A percentile compares a stretch with the other conserved stretches of the same genome.
Evolutionary conservation across 2,888 invertebrate species (phyloP).

Genomic region (Glomeris marginata): DNA sequence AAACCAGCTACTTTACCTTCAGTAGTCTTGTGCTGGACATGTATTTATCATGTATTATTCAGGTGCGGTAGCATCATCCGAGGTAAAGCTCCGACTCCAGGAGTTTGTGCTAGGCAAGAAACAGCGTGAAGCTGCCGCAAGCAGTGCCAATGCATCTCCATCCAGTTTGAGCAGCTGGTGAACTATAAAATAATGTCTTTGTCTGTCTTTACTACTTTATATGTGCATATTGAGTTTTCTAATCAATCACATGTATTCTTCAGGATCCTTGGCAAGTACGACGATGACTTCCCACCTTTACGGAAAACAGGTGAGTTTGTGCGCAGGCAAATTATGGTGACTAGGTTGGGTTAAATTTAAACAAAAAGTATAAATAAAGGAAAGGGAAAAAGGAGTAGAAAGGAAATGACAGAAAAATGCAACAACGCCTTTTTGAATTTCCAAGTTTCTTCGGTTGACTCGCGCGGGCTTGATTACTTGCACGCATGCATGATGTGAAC

Average conservation of each 20-base stretch:
- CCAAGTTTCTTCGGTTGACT: too few species aligned
- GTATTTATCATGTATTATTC: constrained; percentile 10
- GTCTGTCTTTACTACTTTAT: neutral
- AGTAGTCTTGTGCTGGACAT: neutral
- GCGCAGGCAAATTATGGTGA: too few species aligned
- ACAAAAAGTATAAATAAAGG: too few species aligned
- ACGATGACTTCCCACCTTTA: constrained; percentile 68
- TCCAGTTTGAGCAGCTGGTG: constrained; percentile 14
- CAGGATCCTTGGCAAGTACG: constrained; percentile 36
- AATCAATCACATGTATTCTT: too few species aligned
- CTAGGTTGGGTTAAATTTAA: too few species aligned
- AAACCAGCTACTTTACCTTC: too few species aligned
- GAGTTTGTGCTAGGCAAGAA: constrained; percentile 56
- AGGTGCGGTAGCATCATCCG: constrained; percentile 79
- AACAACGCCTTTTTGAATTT: too few species aligned
- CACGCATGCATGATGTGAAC: too few species aligned
- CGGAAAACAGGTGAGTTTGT: constrained; percentile 70
- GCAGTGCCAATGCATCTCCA: constrained; percentile 21
- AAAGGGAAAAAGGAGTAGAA: too few species aligned
- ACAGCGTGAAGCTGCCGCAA: constrained; percentile 47
- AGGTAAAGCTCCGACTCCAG: constrained; percentile 90
- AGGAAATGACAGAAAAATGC: too few species aligned
- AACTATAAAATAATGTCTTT: too few species aligned
- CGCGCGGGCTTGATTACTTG: too few species aligned
- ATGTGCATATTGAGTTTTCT: constrained; percentile 20